A percentile compares a stretch with the other conserved stretches of the same genome.
Conservation (phyloP, 2,888 invertebrate genomes). For the Helleia helle region DNA sequence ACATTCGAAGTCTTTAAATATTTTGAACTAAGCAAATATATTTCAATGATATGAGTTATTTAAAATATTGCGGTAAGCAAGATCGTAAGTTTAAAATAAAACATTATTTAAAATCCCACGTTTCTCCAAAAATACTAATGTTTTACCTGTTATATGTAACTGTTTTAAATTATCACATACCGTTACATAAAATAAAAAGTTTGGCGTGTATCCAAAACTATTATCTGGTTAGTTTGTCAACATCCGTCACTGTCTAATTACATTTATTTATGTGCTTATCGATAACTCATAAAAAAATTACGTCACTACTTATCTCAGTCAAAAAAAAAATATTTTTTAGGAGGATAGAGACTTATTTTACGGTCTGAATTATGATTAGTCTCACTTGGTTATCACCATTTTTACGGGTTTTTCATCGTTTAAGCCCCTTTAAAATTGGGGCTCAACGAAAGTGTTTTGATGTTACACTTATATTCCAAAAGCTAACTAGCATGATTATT, state of each 20-base stretch:
- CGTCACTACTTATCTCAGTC: neutral
- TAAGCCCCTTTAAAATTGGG: no score
- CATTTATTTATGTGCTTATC: constrained; percentile 1
- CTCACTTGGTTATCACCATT: no score
- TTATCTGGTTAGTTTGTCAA: constrained; percentile 24
- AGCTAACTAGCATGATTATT: constrained; percentile 31
- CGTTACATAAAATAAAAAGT: neutral
- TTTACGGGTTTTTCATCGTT: no score
- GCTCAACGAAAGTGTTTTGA: no score
- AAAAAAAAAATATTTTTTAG: neutral
- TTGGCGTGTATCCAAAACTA: constrained; percentile 33
- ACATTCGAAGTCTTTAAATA: no score
- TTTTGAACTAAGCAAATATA: no score
- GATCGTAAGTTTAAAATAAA: no score
- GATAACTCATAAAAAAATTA: neutral
- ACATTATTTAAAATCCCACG: no score
- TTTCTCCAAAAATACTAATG: neutral
- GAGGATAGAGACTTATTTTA: neutral
- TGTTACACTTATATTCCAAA: constrained; percentile 45
- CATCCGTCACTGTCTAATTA: constrained; percentile 38
- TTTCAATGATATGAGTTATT: no score
- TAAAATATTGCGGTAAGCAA: no score
- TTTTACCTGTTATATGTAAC: neutral
- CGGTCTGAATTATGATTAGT: neutral
- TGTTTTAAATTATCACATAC: neutral